These are phyloP conservation scores for Psophia crepitans DNA, from an alignment of 2,113 vertebrate genomes.

Conservation along the genomic window DNA sequence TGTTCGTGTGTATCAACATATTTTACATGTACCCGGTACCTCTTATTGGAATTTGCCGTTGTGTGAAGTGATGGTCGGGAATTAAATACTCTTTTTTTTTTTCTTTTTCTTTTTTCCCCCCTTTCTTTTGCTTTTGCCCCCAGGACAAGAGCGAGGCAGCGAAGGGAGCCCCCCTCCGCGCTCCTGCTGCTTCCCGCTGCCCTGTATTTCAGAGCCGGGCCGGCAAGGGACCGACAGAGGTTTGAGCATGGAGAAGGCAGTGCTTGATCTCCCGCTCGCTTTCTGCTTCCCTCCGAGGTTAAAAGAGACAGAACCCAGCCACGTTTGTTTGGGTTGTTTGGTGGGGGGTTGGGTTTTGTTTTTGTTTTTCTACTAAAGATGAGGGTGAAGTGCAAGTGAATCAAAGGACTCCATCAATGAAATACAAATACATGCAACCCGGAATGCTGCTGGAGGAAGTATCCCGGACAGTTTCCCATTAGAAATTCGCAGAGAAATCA, in stretches of 20 bases:
- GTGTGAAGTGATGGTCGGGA: slow-evolving; percentile 53
- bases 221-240: background rate
- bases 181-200: slow-evolving; percentile 4
- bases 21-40: slow-evolving; percentile 87
- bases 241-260: background rate
- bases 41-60: slow-evolving; percentile 59
- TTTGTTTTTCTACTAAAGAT: slow-evolving; percentile 66
- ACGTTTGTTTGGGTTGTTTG: slow-evolving; percentile 34
- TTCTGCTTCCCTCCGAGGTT: slow-evolving; percentile 20
- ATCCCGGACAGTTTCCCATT: slow-evolving; percentile 69
- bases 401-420: slow-evolving; percentile 80
- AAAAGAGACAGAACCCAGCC: slow-evolving; percentile 52
- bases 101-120: too few relatives aligned
- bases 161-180: background rate
- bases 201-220: slow-evolving; percentile 38
- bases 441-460: slow-evolving; percentile 76
- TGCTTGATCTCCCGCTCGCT: slow-evolving; percentile 1
- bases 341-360: background rate
- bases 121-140: background rate
- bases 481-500: slow-evolving; percentile 73
- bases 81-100: slow-evolving; percentile 20
- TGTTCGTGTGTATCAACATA: slow-evolving; percentile 94
- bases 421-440: slow-evolving; percentile 86
- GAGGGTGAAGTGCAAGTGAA: slow-evolving; percentile 75
- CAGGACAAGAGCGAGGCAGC: slow-evolving; percentile 13